Percentiles rank a stretch among this genome's conserved stretches.
Evolutionary conservation across 2,113 vertebrate species (phyloP).

Genomic region (Platichthys stellatus): DNA sequence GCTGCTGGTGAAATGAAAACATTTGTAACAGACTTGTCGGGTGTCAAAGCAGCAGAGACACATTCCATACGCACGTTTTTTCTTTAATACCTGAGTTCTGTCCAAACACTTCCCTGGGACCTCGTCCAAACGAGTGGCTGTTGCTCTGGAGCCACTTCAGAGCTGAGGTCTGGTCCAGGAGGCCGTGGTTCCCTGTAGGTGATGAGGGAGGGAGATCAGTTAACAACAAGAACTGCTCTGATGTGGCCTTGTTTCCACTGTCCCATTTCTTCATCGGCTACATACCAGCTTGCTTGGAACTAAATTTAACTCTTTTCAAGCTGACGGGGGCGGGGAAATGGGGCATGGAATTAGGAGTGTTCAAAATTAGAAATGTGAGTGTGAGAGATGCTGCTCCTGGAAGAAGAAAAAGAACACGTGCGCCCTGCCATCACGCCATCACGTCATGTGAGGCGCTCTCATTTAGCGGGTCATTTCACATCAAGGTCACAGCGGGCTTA

Average conservation of each 20-base stretch:
- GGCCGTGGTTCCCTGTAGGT: constrained; percentile 83
- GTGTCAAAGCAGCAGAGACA: too few relatives aligned
- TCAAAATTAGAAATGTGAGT: background rate
- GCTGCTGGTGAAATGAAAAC: background rate
- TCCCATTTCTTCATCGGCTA: constrained; percentile 30
- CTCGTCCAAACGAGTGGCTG: constrained; percentile 82
- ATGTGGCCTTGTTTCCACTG: constrained; percentile 40
- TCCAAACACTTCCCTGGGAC: constrained; percentile 81
- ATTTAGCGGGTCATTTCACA: background rate
- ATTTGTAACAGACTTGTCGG: too few relatives aligned
- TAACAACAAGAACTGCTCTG: constrained; percentile 10
- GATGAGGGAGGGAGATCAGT: background rate
- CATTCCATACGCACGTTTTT: background rate
- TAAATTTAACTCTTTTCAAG: constrained; percentile 41
- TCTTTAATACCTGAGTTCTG: constrained; percentile 80
- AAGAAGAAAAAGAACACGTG: background rate
- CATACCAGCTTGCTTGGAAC: constrained; percentile 6
- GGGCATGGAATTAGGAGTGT: constrained; percentile 1
- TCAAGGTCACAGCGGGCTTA: background rate
- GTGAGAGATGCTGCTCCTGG: background rate
- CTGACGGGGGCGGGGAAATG: background rate
- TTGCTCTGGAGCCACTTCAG: constrained; percentile 84
- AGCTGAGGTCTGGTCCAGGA: constrained; percentile 85
- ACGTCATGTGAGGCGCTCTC: background rate
- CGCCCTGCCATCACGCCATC: background rate